Evolutionary conservation across 2,113 vertebrate species (phyloP).

Genomic region (Triplophysa dalaica): DNA sequence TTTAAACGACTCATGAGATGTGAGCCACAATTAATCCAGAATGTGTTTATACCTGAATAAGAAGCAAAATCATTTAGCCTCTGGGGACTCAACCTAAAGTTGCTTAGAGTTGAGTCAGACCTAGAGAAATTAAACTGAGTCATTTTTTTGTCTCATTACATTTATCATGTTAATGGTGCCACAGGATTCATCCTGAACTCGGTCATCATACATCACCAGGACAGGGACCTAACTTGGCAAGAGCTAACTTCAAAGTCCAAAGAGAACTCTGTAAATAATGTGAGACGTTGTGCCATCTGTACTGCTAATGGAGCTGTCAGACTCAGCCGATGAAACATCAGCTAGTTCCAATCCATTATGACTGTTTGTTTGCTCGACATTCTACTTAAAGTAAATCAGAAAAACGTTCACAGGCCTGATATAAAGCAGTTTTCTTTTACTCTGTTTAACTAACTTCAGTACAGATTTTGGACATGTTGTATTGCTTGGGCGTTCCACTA

Average conservation of each 20-base stretch:
- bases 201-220: conserved; percentile 17
- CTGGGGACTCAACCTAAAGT: neutral
- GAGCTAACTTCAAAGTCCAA: conserved; percentile 31
- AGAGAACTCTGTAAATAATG: conserved; percentile 32
- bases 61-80: neutral
- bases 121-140: too few relatives aligned
- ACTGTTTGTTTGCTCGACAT: conserved; percentile 1
- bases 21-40: neutral
- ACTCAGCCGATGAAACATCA: neutral
- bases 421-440: neutral
- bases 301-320: conserved; percentile 37
- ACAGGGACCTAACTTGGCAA: conserved; percentile 22
- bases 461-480: too few relatives aligned
- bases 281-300: conserved; percentile 15
- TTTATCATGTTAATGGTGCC: conserved; percentile 27
- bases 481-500: too few relatives aligned
- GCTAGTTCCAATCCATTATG: conserved; percentile 13
- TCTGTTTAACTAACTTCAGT: too few relatives aligned
- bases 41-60: neutral
- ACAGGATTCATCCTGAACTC: neutral
- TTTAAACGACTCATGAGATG: too few relatives aligned
- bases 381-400: neutral
- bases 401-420: neutral
- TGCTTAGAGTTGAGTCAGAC: too few relatives aligned
- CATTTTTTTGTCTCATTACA: neutral